Evolutionary conservation across 2,797 vertebrate genomes (phyloP), one percentile per base, ranked within the genome.

Genomic region (Alfaro cultratus): DNA sequence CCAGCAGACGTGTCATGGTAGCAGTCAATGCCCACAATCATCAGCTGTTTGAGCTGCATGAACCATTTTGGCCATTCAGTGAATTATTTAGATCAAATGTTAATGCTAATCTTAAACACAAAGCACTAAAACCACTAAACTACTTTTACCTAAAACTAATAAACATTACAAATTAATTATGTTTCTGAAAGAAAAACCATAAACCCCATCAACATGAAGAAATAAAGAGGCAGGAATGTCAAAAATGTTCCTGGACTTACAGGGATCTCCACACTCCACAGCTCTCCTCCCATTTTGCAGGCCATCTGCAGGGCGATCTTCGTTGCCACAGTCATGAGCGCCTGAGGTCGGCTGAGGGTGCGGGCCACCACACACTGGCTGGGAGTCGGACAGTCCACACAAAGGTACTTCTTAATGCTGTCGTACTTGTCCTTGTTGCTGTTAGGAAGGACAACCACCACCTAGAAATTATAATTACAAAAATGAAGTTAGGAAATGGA

Each of bases 261-360:
- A 0, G 98, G 99, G 80, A 99, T 97, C 78, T 99, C 97, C 0
- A 99, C 94, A 2, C 95, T 96, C 99, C 99, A 99, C 16, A 99
- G 97, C 60, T 99, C 98, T 85, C 98, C 98, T 31, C 98, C 98
- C 96, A 99, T 98, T 94, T 99, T 99, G 91, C 97, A 99, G 79
- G 97, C 97, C 92, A 99, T 98, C 90, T 99, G 99, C 73, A 99
- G 89, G 15, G 96, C 97, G 1, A 99, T 97, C 94, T 99, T 99
- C 4, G 98, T 98, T 5, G 96, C 97, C n/a, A 99, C 91, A 0
- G 97, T 96, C 97, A 97, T 95, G 71, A 97, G 89, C 0, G 95
- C 91, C 84, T 98, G 97, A 21, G 96, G 96, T 45, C 94, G 96
- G 88, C 95, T 95, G 51, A 99, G 78, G 4, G 97, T 99, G 0